Evolutionary conservation across 2,113 vertebrate species (phyloP), one percentile per base, ranked within the genome.

Genomic region (Hippoglossus stenolepis): DNA sequence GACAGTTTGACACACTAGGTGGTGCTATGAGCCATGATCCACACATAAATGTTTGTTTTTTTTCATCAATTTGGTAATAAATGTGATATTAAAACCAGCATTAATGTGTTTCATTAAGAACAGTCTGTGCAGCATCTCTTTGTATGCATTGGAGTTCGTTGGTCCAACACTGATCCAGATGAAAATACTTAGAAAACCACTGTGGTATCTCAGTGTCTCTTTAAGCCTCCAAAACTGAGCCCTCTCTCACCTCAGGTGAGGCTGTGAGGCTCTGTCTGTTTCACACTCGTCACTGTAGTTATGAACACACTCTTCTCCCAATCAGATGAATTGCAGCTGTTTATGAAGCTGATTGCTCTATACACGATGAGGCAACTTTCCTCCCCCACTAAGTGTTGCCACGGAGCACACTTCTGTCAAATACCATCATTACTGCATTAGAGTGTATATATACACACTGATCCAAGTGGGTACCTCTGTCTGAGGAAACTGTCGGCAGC

Each of bases 341-440:
- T 77, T 72, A 56, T 75, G 58, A 78, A 75, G 79, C 23, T 67
- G 59, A 79, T 78, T 83, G 70, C 80, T 65, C 80, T 64, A 43
- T 51, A 79, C 73, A 56, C 47, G 20, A 85, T 31, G 78, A 87
- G 70, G 73, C 62, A 77, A 84, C 80, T 70, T 82, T 73, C 85
- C 82, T 87, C 69, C 79, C 70, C 35, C 73, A 61, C 83, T 83
- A 83, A 89, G 79, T 83, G 85, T 83, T 72, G 69, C 73, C 73
- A 86, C 85, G 75, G 70, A 82, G 72, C 62, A 60, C 73, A 77
- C 85, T 84, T 86, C 73, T 87, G 78, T 81, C 83, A 85, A 84
- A 83, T 54, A 75, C 79, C 71, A 70, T 89, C 84, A 91, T 92
- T 92, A 86, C 82, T 83, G 65, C 77, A 87, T 90, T 87, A 87